Evolutionary conservation across 1,140 invertebrate species (phyloP), one percentile per base, ranked within the genome.

Genomic region (Microplitis mediator): DNA sequence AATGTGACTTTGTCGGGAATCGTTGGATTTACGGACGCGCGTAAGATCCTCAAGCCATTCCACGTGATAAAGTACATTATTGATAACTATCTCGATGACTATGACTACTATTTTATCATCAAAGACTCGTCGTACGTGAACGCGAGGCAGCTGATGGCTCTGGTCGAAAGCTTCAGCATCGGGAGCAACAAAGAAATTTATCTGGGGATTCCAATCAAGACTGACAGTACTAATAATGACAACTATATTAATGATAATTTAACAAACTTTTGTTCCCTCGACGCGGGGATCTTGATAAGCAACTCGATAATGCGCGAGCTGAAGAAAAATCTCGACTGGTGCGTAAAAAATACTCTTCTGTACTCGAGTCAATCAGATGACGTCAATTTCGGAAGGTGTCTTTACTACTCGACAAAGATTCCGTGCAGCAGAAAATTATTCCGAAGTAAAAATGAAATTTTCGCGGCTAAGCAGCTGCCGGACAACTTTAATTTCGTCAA

Each of bases 51-150:
- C 3, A 91, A 93, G 77, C 92, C 94, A 2, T 95, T 95, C 83
- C 93, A 97, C 80, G 90, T 94, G 4, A 87, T 98, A 32, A 96
- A 97, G 82, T 97, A 98, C 79, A 91, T 98, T 4, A 91, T 91
- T 14, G 95, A 97, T 73, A 95, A 96, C 81, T 97, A 94, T 86
- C 82, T 94, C 8, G 92, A 96, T 67, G 93, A 94, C 73, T 98
- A 93, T 87, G 95, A 98, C 85, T 98, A 94, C 84, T 97, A 96
- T 85, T 94, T 95, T 80, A 88, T 98, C 34, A 90, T 94, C 3
- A 92, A 93, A 34, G 96, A 98, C 85, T 90, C 89, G 9, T 92
- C 91, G 5, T 97, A 93, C 81, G 87, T 97, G 14, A 93, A 96
- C 82, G 93, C 91, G 0, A 89, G 91, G 68, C 90, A 89, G 76